Evolutionary conservation across 30 jellyfish, hydroid and myxozoan species (phyloP).

Genomic region (Cassiopea xamachana): DNA sequence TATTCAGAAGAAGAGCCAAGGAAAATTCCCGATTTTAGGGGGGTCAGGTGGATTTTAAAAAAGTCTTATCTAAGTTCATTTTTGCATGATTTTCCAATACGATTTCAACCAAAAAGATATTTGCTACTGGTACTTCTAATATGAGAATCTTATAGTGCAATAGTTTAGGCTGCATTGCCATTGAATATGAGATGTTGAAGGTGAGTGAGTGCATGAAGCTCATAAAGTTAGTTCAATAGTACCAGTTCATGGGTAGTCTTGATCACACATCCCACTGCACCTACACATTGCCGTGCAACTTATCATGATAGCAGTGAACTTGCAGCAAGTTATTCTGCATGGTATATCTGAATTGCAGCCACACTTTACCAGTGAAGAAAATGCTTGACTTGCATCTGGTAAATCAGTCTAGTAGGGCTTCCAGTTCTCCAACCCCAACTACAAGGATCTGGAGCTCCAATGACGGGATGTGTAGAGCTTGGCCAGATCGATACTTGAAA

Average conservation of each 20-base stretch:
- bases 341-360: slow-evolving; percentile 27
- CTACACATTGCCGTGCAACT: not conserved
- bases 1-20: too few species aligned
- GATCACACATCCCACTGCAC: not conserved
- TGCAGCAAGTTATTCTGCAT: slow-evolving; percentile 43
- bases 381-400: slow-evolving; percentile 47
- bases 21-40: too few species aligned
- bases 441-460: slow-evolving; percentile 51
- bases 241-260: not conserved
- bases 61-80: too few species aligned
- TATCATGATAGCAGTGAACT: not conserved
- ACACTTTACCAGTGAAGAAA: slow-evolving; percentile 34
- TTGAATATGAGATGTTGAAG: not conserved
- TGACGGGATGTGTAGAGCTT: slow-evolving; percentile 31
- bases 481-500: slow-evolving; percentile 41
- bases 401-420: slow-evolving; percentile 3
- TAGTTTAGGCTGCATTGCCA: not conserved
- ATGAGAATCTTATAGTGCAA: too few species aligned
- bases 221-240: not conserved
- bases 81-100: too few species aligned
- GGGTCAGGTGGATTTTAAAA: too few species aligned
- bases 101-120: too few species aligned
- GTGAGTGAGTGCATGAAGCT: not conserved
- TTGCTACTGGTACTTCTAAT: too few species aligned
- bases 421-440: slow-evolving; percentile 36